phyloP scores from a whole-genome alignment of 1,140 invertebrate genomes.

The Bicyclus anynana region DNA sequence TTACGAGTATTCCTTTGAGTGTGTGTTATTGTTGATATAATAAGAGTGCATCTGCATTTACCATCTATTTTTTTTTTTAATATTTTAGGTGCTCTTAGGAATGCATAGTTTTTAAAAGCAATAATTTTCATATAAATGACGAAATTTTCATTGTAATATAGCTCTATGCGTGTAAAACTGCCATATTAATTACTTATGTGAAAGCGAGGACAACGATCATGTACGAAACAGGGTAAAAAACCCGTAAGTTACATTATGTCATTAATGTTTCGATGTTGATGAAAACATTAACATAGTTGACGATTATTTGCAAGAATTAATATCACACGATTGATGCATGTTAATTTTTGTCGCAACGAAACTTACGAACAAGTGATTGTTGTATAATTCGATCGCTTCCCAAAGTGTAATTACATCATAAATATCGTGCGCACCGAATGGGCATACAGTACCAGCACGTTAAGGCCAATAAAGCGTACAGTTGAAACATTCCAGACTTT shows the following conservation, averaged over 20 bases:
- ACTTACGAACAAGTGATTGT: not conserved
- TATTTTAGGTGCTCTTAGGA: too few species aligned
- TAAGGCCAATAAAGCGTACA: conserved; percentile 28
- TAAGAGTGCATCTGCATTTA: too few species aligned
- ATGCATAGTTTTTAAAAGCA: too few species aligned
- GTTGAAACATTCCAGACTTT: conserved; percentile 29
- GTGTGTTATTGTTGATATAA: too few species aligned
- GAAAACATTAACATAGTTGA: not conserved
- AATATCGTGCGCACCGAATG: not conserved
- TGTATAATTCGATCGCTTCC: not conserved
- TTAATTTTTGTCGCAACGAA: conserved; percentile 1
- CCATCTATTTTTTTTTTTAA: too few species aligned
- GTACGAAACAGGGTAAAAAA: not conserved
- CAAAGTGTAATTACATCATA: conserved; percentile 1
- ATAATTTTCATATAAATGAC: too few species aligned
- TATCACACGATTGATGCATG: not conserved
- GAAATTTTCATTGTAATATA: too few species aligned
- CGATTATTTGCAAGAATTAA: not conserved
- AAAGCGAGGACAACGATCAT: not conserved
- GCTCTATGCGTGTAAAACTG: not conserved
- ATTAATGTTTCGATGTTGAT: not conserved
- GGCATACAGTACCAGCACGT: conserved; percentile 8
- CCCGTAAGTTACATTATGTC: not conserved
- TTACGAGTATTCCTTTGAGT: too few species aligned
- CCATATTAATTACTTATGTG: not conserved